Base-by-base conservation (phyloP, 2,888 invertebrate genomes). In the Orgyia antiqua region DNA sequence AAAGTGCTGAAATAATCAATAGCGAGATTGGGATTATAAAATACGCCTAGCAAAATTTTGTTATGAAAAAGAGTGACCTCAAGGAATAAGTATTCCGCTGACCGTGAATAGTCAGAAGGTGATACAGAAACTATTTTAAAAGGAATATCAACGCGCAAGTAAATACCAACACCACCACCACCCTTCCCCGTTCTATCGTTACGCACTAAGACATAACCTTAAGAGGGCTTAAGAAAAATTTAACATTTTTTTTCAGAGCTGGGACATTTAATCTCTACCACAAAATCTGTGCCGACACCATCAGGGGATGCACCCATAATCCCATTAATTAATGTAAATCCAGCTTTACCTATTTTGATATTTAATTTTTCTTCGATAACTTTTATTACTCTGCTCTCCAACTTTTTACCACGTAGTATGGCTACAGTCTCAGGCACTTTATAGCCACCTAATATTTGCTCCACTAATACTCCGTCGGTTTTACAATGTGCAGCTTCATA, bases 401-500 rank as follows among this genome's bases (percentile, higher is more conserved):
- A 24, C 13, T 3, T 28, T 17, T 8, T 28, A 13, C 33, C 33
- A 12, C 29, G 24, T 29, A 10, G 18, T 20, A 29, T 20, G 1
- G 29, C 7, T 12, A 25, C 20, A 10, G 33, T 33, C 29, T 29
- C 29, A 1, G 29, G 25, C 10, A 33, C 25, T 18, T 29, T 29
- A 7, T 29, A 26, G 5, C 29, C 26, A 10, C 29, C 29, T 21
- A 34, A 17, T 15, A 26, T 33, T 4, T 29, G 19, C 12, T 33
- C 10, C 2, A 28, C 28, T 9, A 28, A 20, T 1, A 15, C 9
- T 7, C 34, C 29, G 18, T 29, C 34, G 21, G 23, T 34, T 4
- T 29, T 26, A 10, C 34, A 29, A 17, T 26, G 15, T 5, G 29
- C 25, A n/a, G 33, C 29, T 27, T 31, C 31, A 21, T 31, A 31